phyloP scores from a whole-genome alignment of 2,888 invertebrate species.

The Brachylomia viminalis region DNA sequence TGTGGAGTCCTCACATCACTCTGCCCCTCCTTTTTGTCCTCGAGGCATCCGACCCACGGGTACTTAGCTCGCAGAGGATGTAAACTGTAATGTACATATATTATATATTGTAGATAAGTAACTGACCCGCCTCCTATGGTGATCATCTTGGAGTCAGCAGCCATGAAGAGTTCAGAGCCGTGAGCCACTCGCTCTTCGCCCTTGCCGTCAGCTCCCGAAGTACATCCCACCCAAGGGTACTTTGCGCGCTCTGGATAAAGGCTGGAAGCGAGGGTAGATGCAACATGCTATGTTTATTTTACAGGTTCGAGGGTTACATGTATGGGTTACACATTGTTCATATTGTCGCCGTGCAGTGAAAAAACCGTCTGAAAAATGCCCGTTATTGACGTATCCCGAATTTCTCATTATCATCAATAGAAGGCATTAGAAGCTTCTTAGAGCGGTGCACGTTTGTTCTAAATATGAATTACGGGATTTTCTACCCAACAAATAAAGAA shows the following conservation, averaged over 20 bases:
- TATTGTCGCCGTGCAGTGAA: background rate
- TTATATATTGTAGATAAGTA: slow-evolving; percentile 4
- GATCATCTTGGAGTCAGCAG: slow-evolving; percentile 98
- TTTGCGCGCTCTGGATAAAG: slow-evolving; percentile 96
- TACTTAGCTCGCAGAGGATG: slow-evolving; percentile 96
- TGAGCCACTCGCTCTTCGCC: slow-evolving; percentile 93
- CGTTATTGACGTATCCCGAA: too few relatives aligned
- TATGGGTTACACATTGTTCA: slow-evolving; percentile 9
- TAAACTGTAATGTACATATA: slow-evolving; percentile 83
- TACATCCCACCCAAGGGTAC: slow-evolving; percentile 97
- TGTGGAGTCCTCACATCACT: slow-evolving; percentile 86
- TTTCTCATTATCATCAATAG: too few relatives aligned
- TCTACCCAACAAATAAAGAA: too few relatives aligned
- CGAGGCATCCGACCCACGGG: slow-evolving; percentile 97
- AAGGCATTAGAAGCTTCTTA: too few relatives aligned
- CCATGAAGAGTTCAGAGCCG: slow-evolving; percentile 98
- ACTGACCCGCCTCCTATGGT: slow-evolving; percentile 98
- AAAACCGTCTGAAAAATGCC: too few relatives aligned
- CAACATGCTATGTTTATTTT: slow-evolving; percentile 65
- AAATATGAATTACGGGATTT: too few relatives aligned
- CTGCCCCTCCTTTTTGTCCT: slow-evolving; percentile 84
- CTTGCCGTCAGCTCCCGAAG: slow-evolving; percentile 76
- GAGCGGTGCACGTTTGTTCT: too few relatives aligned
- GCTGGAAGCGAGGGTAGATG: slow-evolving; percentile 79
- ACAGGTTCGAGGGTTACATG: slow-evolving; percentile 43